Conservation (phyloP, 2,888 invertebrate species). For the Sacculina carcini region DNA sequence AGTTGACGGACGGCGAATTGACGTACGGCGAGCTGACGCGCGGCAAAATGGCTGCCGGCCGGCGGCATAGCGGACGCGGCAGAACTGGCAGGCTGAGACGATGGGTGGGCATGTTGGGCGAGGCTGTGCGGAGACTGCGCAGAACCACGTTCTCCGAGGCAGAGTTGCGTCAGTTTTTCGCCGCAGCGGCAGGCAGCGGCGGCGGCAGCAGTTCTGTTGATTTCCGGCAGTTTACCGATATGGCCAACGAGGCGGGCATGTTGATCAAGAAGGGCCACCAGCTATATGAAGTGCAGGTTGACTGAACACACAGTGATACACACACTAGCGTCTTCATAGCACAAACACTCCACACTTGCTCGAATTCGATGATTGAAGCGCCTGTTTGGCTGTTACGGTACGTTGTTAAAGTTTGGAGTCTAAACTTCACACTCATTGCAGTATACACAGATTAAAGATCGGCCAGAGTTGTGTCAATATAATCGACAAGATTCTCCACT, state of each 20-base stretch:
- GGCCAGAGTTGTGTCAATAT: too few species aligned
- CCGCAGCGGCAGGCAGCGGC: slow-evolving; percentile 33
- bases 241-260: slow-evolving; percentile 59
- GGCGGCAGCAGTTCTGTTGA: too few species aligned
- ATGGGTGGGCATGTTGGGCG: slow-evolving; percentile 39
- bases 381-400: too few species aligned
- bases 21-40: slow-evolving; percentile 19
- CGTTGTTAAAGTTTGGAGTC: too few species aligned
- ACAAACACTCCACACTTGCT: too few species aligned
- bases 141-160: slow-evolving; percentile 44
- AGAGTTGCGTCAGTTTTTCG: slow-evolving; percentile 49
- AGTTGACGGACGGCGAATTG: slow-evolving; percentile 40
- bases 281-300: slow-evolving; percentile 32
- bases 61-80: background rate
- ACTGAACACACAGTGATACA: too few species aligned
- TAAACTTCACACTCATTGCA: too few species aligned
- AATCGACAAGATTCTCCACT: too few species aligned
- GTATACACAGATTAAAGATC: too few species aligned
- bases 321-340: too few species aligned
- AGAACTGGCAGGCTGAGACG: slow-evolving; percentile 31
- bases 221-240: slow-evolving; percentile 41
- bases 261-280: slow-evolving; percentile 51
- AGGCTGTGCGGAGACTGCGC: slow-evolving; percentile 33
- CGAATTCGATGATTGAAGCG: too few species aligned
- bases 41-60: background rate